Percentiles rank a stretch among this genome's conserved stretches.
Evolutionary conservation across 1,140 invertebrate species (phyloP).

Genomic region (Patella vulgata): DNA sequence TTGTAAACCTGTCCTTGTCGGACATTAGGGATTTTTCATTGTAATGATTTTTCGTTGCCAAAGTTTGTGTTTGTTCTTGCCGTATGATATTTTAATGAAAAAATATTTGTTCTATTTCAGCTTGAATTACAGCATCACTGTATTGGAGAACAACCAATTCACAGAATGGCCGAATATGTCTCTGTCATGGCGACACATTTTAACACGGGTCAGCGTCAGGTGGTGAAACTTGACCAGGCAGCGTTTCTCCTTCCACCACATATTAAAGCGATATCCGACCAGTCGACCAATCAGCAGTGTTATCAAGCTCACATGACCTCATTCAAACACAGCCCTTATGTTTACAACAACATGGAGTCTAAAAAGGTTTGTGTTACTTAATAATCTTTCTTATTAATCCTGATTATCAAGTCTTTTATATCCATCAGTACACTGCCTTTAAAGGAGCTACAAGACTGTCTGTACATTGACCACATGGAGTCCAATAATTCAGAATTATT

Average conservation of each 20-base stretch:
- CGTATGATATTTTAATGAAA: too few species aligned
- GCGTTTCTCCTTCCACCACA: slow-evolving; percentile 25
- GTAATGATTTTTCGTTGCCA: too few species aligned
- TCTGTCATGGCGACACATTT: slow-evolving; percentile 26
- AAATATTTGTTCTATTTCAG: slow-evolving; percentile 19
- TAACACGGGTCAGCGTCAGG: slow-evolving; percentile 3
- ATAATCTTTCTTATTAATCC: too few species aligned
- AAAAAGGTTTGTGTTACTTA: slow-evolving; percentile 19
- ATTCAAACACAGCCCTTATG: slow-evolving; percentile 30
- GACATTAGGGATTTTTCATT: too few species aligned
- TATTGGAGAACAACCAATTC: slow-evolving; percentile 30
- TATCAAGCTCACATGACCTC: slow-evolving; percentile 34
- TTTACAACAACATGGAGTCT: slow-evolving; percentile 6
- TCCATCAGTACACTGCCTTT: too few species aligned
- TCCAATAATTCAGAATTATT: too few species aligned
- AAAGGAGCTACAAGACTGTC: too few species aligned
- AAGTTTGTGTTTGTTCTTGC: too few species aligned
- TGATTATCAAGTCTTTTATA: too few species aligned
- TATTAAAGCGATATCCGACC: slow-evolving; percentile 2
- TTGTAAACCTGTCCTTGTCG: too few species aligned
- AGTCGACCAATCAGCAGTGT: slow-evolving; percentile 9
- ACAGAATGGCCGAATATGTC: slow-evolving; percentile 12
- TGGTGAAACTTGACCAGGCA: slow-evolving; percentile 15
- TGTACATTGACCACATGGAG: too few species aligned
- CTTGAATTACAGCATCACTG: slow-evolving; percentile 24